A percentile compares a stretch with the other conserved stretches of the same genome.
These are phyloP conservation scores for Aulostomus chinensis DNA, from an alignment of 2,797 vertebrate genomes.

Conservation along the genomic window DNA sequence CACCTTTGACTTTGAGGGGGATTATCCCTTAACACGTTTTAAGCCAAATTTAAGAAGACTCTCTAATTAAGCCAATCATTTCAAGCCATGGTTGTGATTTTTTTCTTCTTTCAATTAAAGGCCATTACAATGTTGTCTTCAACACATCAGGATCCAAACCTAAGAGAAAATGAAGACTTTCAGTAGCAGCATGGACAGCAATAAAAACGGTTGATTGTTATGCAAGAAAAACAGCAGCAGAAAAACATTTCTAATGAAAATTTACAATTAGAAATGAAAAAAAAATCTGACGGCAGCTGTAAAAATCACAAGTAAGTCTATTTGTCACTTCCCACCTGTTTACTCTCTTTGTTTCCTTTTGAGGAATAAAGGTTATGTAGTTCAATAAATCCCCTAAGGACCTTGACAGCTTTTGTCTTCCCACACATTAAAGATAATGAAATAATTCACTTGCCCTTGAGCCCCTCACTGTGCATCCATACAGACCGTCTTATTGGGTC, in stretches of 20 bases:
- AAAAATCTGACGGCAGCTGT: too few species aligned
- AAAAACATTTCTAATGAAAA: too few species aligned
- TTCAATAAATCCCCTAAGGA: conserved; percentile 57
- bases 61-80: conserved; percentile 62
- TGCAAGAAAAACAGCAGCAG: too few species aligned
- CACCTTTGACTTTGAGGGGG: conserved; percentile 58
- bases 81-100: conserved; percentile 34
- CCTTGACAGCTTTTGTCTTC: conserved; percentile 43
- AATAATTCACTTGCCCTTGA: conserved; percentile 80
- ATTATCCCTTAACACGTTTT: conserved; percentile 66
- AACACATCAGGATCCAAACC: conserved; percentile 21
- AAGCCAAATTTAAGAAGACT: conserved; percentile 52
- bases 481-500: conserved; percentile 64
- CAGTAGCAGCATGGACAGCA: too few species aligned
- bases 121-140: conserved; percentile 39
- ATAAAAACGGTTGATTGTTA: too few species aligned
- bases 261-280: too few species aligned
- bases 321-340: too few species aligned
- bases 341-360: conserved; percentile 23
- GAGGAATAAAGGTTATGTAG: conserved; percentile 38
- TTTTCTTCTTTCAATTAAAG: conserved; percentile 60
- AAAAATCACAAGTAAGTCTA: too few species aligned
- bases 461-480: conserved; percentile 42
- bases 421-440: conserved; percentile 70
- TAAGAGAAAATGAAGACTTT: too few species aligned